These are phyloP conservation scores for Poecilia velifera DNA, from an alignment of 2,797 vertebrate species.

Conservation along the genomic window DNA sequence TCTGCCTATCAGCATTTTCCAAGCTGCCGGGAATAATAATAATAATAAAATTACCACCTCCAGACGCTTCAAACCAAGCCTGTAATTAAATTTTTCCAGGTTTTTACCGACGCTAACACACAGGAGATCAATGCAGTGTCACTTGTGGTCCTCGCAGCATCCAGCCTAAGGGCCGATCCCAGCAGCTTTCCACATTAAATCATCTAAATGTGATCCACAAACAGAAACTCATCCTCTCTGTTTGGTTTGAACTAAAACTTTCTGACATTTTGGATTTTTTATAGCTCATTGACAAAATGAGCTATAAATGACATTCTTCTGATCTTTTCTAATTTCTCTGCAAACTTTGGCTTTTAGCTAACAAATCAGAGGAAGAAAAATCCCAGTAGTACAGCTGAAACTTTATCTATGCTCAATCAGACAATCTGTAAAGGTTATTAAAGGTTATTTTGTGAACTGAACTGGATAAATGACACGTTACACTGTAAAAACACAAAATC, in stretches of 20 bases:
- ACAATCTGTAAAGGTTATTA: neutral
- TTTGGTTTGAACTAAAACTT: neutral
- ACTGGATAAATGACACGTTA: neutral
- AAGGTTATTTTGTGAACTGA: neutral
- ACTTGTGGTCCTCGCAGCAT: neutral
- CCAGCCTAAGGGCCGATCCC: neutral
- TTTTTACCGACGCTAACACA: neutral
- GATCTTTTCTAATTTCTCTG: neutral
- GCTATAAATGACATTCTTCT: neutral
- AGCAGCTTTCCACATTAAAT: neutral
- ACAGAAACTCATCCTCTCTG: neutral
- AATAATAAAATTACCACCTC: constrained; percentile 2
- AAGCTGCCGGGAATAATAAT: constrained; percentile 19
- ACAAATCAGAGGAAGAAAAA: neutral
- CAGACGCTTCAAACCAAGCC: neutral
- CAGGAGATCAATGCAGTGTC: neutral
- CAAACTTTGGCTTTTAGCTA: neutral
- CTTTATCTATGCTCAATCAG: neutral
- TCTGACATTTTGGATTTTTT: too few relatives aligned
- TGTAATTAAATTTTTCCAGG: neutral
- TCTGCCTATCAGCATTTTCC: constrained; percentile 10
- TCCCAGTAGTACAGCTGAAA: neutral
- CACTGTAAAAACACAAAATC: too few relatives aligned
- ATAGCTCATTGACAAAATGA: too few relatives aligned
- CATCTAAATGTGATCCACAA: neutral